Percentiles rank a stretch among this genome's conserved stretches.
phyloP scores from a whole-genome alignment of 2,888 invertebrate species.

The Yponomeuta malinellus region DNA sequence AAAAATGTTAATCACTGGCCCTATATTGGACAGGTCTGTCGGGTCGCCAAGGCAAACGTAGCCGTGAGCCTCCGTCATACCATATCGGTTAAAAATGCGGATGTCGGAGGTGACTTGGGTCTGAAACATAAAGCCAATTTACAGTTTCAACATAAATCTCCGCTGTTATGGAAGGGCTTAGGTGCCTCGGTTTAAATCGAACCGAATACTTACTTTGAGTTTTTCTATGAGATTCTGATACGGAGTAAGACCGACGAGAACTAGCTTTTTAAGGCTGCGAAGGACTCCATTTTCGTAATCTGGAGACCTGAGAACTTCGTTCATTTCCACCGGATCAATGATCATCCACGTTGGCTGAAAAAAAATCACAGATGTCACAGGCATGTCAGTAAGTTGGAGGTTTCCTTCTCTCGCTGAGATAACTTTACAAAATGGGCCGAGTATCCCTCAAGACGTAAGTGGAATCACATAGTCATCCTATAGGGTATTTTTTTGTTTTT shows the following conservation, averaged over 20 bases:
- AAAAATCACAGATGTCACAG: background rate
- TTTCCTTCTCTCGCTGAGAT: no score
- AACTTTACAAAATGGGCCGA: no score
- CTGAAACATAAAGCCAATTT: background rate
- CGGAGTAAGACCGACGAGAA: background rate
- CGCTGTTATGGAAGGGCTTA: background rate
- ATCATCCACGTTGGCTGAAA: conserved; percentile 10
- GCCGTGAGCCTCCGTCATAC: conserved; percentile 11
- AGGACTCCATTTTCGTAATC: background rate
- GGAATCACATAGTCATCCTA: no score
- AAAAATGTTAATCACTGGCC: conserved; percentile 3
- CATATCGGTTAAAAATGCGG: background rate
- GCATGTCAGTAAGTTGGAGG: no score
- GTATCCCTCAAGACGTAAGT: no score
- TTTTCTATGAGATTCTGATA: background rate
- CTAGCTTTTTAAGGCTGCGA: background rate
- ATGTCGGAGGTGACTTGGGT: background rate
- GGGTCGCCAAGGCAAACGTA: conserved; percentile 8
- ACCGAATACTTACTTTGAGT: background rate
- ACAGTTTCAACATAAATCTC: no score
- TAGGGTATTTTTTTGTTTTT: no score
- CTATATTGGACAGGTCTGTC: background rate
- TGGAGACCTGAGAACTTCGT: background rate
- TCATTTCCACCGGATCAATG: background rate
- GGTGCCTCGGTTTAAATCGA: background rate